A percentile compares a stretch with the other conserved stretches of the same genome.
phyloP scores from a whole-genome alignment of 2,797 vertebrate genomes.

The Craterocephalus amniculus region DNA sequence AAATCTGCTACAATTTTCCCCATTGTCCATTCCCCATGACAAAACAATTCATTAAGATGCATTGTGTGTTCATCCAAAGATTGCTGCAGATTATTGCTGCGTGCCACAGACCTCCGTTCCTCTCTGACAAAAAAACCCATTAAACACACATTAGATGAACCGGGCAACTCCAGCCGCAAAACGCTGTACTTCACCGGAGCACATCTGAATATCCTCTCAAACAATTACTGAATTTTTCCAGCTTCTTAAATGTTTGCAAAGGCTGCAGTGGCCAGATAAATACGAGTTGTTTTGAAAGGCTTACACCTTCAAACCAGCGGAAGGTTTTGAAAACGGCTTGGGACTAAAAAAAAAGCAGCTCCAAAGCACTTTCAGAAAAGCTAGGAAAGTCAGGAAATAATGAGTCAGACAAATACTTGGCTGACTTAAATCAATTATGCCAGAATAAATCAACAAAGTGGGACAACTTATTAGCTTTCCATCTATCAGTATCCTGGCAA shows the following conservation, averaged over 20 bases:
- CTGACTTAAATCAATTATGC: background rate
- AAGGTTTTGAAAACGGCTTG: background rate
- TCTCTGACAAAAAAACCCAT: background rate
- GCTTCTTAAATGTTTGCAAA: background rate
- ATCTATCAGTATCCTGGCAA: background rate
- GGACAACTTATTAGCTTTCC: background rate
- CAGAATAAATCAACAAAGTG: background rate
- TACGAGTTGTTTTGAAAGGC: background rate
- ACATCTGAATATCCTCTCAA: background rate
- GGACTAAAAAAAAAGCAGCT: too few relatives aligned
- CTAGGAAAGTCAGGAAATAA: background rate
- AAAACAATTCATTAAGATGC: background rate
- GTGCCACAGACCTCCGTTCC: background rate
- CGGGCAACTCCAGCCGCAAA: background rate
- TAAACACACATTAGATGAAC: conserved; percentile 6
- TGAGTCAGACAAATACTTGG: background rate
- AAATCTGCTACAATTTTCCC: conserved; percentile 8
- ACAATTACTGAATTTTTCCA: background rate
- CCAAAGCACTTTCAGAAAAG: background rate
- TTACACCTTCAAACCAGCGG: background rate
- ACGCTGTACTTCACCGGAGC: background rate
- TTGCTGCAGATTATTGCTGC: background rate
- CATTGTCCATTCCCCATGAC: conserved; percentile 2
- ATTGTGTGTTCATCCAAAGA: conserved; percentile 5
- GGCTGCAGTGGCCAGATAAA: background rate